Percentiles rank a stretch among this genome's conserved stretches.
phyloP scores from a whole-genome alignment of 2,113 vertebrate species.

The Chrysemys picta region DNA sequence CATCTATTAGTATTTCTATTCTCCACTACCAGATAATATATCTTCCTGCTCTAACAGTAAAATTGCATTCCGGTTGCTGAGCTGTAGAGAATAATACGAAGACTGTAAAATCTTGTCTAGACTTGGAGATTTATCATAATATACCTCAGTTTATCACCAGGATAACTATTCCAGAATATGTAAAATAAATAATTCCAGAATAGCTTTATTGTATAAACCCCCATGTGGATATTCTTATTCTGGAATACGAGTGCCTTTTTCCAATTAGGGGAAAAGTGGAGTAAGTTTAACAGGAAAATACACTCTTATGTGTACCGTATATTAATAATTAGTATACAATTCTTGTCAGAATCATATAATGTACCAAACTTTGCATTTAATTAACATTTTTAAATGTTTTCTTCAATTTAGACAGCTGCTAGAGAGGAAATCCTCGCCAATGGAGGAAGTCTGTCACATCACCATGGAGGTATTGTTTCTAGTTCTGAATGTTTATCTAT shows the following conservation, averaged over 20 bases:
- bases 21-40: background rate
- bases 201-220: background rate
- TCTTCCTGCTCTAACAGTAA: background rate
- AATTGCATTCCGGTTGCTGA: background rate
- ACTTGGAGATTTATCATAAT: background rate
- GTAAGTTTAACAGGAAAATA: background rate
- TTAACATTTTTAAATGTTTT: conserved; percentile 37
- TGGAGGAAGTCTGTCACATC: conserved; percentile 97
- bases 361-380: background rate
- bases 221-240: background rate
- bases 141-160: background rate
- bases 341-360: background rate
- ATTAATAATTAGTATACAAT: background rate
- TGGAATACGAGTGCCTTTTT: background rate
- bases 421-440: conserved; percentile 98
- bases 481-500: conserved; percentile 18
- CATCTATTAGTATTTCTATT: background rate
- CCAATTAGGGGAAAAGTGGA: background rate
- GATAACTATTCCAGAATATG: background rate
- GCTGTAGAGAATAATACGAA: background rate
- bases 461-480: conserved; percentile 93
- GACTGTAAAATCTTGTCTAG: background rate
- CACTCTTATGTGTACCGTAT: background rate
- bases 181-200: background rate
- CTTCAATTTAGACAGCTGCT: conserved; percentile 88